Percentiles rank a stretch among this genome's conserved stretches.
Conservation (phyloP, 1,140 invertebrate species). For the Aphaenogaster rudis region DNA sequence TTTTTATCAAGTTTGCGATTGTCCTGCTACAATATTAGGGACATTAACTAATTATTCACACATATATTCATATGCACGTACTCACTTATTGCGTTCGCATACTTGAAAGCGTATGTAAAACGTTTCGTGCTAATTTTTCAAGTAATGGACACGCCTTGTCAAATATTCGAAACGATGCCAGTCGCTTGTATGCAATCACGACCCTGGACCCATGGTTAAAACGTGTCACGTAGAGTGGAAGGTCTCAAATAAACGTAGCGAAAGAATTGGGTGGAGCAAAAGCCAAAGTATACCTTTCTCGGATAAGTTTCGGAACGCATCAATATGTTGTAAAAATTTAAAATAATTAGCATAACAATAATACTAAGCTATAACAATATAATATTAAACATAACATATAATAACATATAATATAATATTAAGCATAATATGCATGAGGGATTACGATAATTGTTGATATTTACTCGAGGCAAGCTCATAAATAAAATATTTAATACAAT, state of each 20-base stretch:
- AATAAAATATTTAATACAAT: no score
- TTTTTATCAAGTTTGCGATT: neutral
- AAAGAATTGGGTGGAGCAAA: neutral
- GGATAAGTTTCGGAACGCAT: slow-evolving; percentile 2
- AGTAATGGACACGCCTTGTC: slow-evolving; percentile 50
- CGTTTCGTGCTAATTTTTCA: neutral
- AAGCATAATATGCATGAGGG: no score
- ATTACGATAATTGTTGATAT: no score
- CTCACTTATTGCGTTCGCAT: neutral
- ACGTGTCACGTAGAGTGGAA: neutral
- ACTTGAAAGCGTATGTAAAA: neutral
- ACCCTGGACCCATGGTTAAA: neutral
- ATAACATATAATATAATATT: no score
- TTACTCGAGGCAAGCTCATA: no score
- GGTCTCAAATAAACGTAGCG: neutral
- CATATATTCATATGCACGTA: neutral
- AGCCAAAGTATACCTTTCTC: neutral
- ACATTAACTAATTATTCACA: neutral
- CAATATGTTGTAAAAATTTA: neutral
- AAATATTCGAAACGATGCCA: slow-evolving; percentile 41
- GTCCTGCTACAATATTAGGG: neutral
- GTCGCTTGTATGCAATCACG: slow-evolving; percentile 21
- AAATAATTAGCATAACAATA: no score
- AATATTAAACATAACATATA: no score
- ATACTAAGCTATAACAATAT: no score